A percentile compares a stretch with the other conserved stretches of the same genome.
Conservation (phyloP, 1,140 invertebrate genomes). For the Drosophila ambigua region DNA sequence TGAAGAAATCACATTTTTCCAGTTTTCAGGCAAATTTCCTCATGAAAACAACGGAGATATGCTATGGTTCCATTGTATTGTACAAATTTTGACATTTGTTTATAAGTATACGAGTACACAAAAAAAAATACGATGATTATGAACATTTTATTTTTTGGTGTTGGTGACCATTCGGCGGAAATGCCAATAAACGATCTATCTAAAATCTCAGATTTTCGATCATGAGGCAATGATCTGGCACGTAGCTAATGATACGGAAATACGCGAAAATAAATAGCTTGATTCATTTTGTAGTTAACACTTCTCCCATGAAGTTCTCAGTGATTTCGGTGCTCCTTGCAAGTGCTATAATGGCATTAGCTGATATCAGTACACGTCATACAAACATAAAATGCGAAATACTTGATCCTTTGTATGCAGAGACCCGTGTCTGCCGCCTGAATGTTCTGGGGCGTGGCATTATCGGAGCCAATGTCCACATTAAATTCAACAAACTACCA, state of each 20-base stretch:
- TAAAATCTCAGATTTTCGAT: too few relatives aligned
- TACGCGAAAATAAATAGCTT: background rate
- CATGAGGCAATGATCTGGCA: too few relatives aligned
- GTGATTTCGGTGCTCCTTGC: background rate
- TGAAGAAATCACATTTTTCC: too few relatives aligned
- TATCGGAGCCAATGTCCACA: constrained; percentile 10
- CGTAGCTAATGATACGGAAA: background rate
- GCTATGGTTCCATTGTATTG: too few relatives aligned
- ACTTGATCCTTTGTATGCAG: background rate
- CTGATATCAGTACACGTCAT: constrained; percentile 4
- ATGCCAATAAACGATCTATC: too few relatives aligned
- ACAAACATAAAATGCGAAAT: constrained; percentile 36
- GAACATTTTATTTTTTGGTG: too few relatives aligned
- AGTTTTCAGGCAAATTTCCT: too few relatives aligned
- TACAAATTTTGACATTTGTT: too few relatives aligned
- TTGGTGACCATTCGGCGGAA: too few relatives aligned
- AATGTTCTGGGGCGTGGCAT: constrained; percentile 36
- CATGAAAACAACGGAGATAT: too few relatives aligned
- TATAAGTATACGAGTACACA: too few relatives aligned
- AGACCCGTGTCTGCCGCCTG: constrained; percentile 2
- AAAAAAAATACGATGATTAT: too few relatives aligned
- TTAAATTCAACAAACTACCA: background rate
- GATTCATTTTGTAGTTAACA: background rate
- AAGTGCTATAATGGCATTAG: background rate
- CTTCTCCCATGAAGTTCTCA: constrained; percentile 11